These are phyloP conservation scores for Olivierus martensii DNA, from an alignment of 1,140 invertebrate genomes.

Conservation along the genomic window DNA sequence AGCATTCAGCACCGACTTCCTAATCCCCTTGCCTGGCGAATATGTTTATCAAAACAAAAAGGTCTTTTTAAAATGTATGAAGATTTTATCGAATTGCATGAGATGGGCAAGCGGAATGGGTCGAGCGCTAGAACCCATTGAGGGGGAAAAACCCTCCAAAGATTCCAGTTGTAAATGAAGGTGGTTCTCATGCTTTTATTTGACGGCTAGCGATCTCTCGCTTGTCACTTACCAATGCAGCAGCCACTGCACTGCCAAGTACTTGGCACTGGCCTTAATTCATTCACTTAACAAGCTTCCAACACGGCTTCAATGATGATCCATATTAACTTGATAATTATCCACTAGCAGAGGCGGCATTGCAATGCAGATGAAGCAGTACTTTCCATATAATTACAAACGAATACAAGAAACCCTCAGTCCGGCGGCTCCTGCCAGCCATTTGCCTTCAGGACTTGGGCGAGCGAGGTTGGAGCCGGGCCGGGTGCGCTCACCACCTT, in stretches of 20 bases:
- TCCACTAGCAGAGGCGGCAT: constrained; percentile 6
- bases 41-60: constrained; percentile 19
- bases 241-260: constrained; percentile 3
- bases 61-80: constrained; percentile 19
- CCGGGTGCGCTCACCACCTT: too few species aligned
- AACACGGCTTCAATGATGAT: constrained; percentile 14
- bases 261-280: constrained; percentile 14
- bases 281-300: constrained; percentile 16
- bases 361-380: constrained; percentile 19
- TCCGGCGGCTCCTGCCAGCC: too few species aligned
- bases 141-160: neutral
- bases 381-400: constrained; percentile 20
- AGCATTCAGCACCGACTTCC: too few species aligned
- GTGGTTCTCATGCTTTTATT: constrained; percentile 7
- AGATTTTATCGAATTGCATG: constrained; percentile 12
- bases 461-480: neutral
- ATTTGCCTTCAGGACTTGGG: too few species aligned
- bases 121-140: constrained; percentile 2
- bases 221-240: constrained; percentile 13
- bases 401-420: constrained; percentile 17
- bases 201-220: neutral
- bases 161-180: constrained; percentile 15
- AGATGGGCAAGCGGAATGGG: constrained; percentile 7
- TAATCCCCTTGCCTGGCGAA: constrained; percentile 1
- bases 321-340: constrained; percentile 20